phyloP scores from a whole-genome alignment of 2,888 invertebrate genomes.

The Drosophila multiciliata region DNA sequence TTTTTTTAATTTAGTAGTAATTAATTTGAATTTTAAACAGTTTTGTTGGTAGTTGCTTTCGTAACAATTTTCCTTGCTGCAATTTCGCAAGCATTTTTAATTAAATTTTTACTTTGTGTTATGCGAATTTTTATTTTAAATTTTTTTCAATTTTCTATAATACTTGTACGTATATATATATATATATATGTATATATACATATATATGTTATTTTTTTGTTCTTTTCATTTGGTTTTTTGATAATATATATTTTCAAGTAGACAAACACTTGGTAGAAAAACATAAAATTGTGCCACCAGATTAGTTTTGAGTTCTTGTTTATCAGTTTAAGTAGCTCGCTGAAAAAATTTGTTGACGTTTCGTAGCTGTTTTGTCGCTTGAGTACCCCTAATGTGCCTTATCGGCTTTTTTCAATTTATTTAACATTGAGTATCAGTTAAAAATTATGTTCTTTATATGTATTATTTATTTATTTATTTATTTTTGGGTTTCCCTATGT shows the following conservation, averaged over 20 bases:
- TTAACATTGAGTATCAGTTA: constrained; percentile 59
- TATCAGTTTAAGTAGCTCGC: constrained; percentile 62
- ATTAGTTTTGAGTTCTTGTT: constrained; percentile 66
- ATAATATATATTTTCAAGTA: constrained; percentile 65
- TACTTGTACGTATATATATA: constrained; percentile 58
- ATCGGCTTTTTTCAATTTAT: constrained; percentile 43
- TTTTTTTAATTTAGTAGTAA: constrained; percentile 58
- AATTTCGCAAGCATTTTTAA: constrained; percentile 30
- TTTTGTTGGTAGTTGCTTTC: constrained; percentile 52
- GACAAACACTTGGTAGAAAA: constrained; percentile 78
- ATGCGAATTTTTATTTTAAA: constrained; percentile 9
- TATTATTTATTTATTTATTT: constrained; percentile 24
- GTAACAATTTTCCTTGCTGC: constrained; percentile 61
- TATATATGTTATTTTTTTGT: constrained; percentile 40
- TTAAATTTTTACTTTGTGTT: constrained; percentile 42
- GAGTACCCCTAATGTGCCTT: constrained; percentile 72
- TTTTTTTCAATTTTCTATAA: constrained; percentile 51
- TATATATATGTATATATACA: constrained; percentile 40
- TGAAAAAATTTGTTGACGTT: constrained; percentile 68
- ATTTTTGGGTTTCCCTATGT: constrained; percentile 40
- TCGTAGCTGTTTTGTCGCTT: constrained; percentile 73
- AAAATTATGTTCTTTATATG: constrained; percentile 39
- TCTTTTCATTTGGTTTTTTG: constrained; percentile 14
- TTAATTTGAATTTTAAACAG: constrained; percentile 74
- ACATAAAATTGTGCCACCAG: constrained; percentile 79